Base-by-base conservation (phyloP, 2,113 vertebrate genomes). In the Salvator merianae region DNA sequence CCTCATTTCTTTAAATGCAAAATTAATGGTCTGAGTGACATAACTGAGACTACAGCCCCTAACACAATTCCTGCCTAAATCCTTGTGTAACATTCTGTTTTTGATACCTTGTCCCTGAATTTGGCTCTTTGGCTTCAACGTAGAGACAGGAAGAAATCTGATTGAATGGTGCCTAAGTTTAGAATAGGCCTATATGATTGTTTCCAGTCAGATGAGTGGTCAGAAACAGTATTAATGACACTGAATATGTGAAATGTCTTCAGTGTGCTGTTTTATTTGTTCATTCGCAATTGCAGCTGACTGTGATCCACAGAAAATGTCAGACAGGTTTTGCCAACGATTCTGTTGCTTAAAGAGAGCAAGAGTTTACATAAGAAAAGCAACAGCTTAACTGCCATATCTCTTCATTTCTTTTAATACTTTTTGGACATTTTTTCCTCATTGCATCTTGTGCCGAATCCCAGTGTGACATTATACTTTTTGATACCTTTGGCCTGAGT, bases 201-300 rank as follows among this genome's bases (percentile, higher is more conserved):
- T 50, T 88, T 84, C 20, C 40, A 86, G 40, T 20, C 18, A 75
- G 62, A 24, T 84, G 83, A 83, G 2, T 85, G 34, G 68, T 43
- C 28, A 3, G n/a, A 77, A 62, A 10, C 55, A 70, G 7, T 5
- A 62, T 68, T 81, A 13, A 72, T 63, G 86, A 36, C 30, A 74
- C 14, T 73, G 62, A 87, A 85, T 74, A 18, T 12, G 50, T 74
- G 55, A 34, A 53, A 43, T 74, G 50, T 18, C 13, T 76, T 68
- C 24, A 43, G 43, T 1, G 3, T 30, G n/a, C 80, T 87, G 47
- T 59, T 59, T 59, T 5, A 59, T 59, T 20, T 59, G 55, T 5
- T 59, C 18, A 59, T 2, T 5, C 18, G 55, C 55, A 59, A 59
- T 59, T 59, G 18, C 55, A 59, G 55, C 55, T 59, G 20, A 16